Base-by-base conservation (phyloP, 2,888 invertebrate species). In the Dendrolimus pini region DNA sequence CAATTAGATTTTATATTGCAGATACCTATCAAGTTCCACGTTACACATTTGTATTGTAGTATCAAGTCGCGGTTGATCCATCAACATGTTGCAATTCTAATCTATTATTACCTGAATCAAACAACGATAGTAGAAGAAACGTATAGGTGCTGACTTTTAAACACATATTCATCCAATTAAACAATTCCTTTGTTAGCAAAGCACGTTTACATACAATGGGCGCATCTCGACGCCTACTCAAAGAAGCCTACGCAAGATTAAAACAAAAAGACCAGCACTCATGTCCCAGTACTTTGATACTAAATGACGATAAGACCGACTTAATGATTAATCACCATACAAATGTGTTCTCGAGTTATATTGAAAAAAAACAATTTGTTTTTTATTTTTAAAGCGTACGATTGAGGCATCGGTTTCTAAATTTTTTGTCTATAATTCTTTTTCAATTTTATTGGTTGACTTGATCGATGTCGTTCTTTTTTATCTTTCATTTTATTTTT, bases 361-460 rank as follows among this genome's bases (percentile, higher is more conserved):
- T 61, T 61, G 63, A 63, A 65, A 65, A 72, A 74, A 68, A 68
- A 68, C 71, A 73, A 78, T 79, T 78, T 79, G 78, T 79, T 71
- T 61, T 69, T 69, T 70, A 70, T 71, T 72, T 70, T 68, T 64
- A 59, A 62, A 65, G 66, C 64, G 66, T 61, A 58, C 64, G 59
- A 62, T 71, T 66, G 62, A 60, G 55, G 60, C 58, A 55, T 55
- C 60, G 62, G 59, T 47, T 65, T 67, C 66, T 30, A 6, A 30
- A 0, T 30, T 68, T 71, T 69, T 66, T 55, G 18, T 58, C 60
- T 62, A 65, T 67, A 30, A 30, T 30, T 30, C 67, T 71, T 69
- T 62, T 65, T 68, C 64, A 63, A 67, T 69, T 66, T 57, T 67
- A 67, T 67, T 62, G 64, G 65, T 65, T 62, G 65, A 65, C 56